phyloP scores from a whole-genome alignment of 2,888 invertebrate genomes.

The Kuschelorhynchus macadamiae region DNA sequence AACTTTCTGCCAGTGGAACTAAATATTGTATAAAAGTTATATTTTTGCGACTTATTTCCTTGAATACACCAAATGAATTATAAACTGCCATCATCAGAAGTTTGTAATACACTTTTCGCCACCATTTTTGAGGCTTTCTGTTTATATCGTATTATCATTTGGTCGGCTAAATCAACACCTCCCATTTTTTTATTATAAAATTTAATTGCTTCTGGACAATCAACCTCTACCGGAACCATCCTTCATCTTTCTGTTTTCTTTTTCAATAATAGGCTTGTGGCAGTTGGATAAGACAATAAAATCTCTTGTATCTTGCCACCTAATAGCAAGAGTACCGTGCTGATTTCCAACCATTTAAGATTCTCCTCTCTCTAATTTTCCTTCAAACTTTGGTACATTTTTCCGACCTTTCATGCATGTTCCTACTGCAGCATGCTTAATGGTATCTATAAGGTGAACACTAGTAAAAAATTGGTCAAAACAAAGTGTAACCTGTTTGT shows the following conservation, averaged over 20 bases:
- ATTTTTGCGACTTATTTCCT: constrained; percentile 1
- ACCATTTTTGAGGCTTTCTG: constrained; percentile 11
- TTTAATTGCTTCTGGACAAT: too few relatives aligned
- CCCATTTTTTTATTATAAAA: too few relatives aligned
- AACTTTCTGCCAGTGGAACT: background rate
- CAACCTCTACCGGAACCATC: too few relatives aligned
- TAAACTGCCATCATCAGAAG: background rate
- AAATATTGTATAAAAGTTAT: background rate
- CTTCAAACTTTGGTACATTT: too few relatives aligned
- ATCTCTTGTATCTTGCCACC: constrained; percentile 19
- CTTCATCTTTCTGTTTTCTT: too few relatives aligned
- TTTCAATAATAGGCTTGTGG: background rate
- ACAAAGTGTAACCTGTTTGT: background rate
- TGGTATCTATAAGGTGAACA: background rate
- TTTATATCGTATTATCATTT: constrained; percentile 4
- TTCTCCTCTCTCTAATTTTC: constrained; percentile 1
- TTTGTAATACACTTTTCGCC: constrained; percentile 12
- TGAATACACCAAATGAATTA: background rate
- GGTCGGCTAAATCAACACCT: too few relatives aligned
- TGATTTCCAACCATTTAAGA: background rate
- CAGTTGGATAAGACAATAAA: constrained; percentile 6
- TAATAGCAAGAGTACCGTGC: constrained; percentile 2
- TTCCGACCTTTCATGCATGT: too few relatives aligned
- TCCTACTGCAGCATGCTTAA: background rate
- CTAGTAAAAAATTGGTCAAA: background rate